A percentile compares a stretch with the other conserved stretches of the same genome.
phyloP scores from a whole-genome alignment of 2,113 vertebrate genomes.

The Microtus richardsoni region DNA sequence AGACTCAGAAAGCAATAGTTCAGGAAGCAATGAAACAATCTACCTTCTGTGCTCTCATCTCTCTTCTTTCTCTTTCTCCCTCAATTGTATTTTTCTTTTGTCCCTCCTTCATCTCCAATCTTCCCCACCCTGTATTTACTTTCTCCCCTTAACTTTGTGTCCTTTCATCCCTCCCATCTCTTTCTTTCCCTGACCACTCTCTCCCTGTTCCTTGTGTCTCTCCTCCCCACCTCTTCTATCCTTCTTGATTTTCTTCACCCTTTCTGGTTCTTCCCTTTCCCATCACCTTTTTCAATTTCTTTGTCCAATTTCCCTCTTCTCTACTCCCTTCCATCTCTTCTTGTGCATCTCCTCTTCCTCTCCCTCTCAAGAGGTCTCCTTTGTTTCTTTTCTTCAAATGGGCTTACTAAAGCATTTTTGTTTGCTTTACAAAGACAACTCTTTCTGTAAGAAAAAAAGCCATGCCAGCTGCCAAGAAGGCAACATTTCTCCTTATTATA shows the following conservation, averaged over 20 bases:
- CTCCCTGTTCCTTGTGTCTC: too few relatives aligned
- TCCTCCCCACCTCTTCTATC: not conserved
- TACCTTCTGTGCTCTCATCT: not conserved
- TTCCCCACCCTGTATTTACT: not conserved
- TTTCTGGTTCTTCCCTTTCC: not conserved
- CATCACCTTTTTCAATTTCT: too few relatives aligned
- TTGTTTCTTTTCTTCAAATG: not conserved
- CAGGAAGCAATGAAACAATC: too few relatives aligned
- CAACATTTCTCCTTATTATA: not conserved
- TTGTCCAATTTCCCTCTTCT: too few relatives aligned
- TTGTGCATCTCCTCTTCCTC: too few relatives aligned
- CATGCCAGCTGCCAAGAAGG: not conserved
- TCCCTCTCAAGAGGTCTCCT: not conserved
- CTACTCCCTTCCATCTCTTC: too few relatives aligned
- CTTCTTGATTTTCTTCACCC: not conserved
- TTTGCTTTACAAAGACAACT: slow-evolving; percentile 42
- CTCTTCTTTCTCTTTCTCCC: not conserved
- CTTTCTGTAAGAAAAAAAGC: not conserved
- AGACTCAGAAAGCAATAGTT: not conserved
- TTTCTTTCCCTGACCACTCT: not conserved
- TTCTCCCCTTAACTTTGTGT: too few relatives aligned
- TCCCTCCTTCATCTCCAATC: not conserved
- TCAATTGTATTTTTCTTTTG: not conserved
- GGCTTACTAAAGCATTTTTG: not conserved
- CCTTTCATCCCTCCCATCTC: not conserved